A percentile compares a stretch with the other conserved stretches of the same genome.
Evolutionary conservation across 2,113 vertebrate genomes (phyloP).

Genomic region (Peromyscus leucopus): DNA sequence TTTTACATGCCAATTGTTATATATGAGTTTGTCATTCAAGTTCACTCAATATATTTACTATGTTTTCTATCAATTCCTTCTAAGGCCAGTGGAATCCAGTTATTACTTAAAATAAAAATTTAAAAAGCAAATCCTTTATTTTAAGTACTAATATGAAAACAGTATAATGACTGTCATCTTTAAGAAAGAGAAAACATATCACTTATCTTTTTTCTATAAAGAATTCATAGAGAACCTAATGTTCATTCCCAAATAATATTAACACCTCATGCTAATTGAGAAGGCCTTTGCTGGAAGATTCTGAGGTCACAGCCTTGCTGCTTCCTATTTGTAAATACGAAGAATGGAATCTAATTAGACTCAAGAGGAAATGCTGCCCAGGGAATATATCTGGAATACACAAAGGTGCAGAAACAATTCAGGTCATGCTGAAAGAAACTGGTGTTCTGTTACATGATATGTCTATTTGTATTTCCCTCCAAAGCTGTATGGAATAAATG

Average conservation of each 20-base stretch:
- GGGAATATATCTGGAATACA: constrained; percentile 84
- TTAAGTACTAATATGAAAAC: background rate
- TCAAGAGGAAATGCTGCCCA: constrained; percentile 82
- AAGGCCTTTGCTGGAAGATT: constrained; percentile 57
- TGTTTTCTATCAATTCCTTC: background rate
- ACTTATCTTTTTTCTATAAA: background rate
- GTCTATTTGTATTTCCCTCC: constrained; percentile 72
- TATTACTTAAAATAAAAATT: background rate
- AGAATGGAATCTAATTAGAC: constrained; percentile 84
- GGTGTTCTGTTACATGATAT: constrained; percentile 6
- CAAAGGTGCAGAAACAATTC: constrained; percentile 78
- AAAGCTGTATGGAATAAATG: constrained; percentile 12
- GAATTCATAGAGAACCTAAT: background rate
- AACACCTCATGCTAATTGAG: constrained; percentile 74
- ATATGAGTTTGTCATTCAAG: background rate
- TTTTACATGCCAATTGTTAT: background rate
- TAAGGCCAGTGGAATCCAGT: background rate
- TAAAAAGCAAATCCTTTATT: background rate
- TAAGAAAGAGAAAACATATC: background rate
- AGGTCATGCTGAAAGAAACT: constrained; percentile 65
- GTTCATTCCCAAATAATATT: constrained; percentile 1
- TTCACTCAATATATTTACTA: background rate
- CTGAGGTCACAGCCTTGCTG: constrained; percentile 74
- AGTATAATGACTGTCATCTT: background rate
- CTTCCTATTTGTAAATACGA: constrained; percentile 88